Conservation (phyloP, 2,797 vertebrate species). For the Sebastes matsubarae region DNA sequence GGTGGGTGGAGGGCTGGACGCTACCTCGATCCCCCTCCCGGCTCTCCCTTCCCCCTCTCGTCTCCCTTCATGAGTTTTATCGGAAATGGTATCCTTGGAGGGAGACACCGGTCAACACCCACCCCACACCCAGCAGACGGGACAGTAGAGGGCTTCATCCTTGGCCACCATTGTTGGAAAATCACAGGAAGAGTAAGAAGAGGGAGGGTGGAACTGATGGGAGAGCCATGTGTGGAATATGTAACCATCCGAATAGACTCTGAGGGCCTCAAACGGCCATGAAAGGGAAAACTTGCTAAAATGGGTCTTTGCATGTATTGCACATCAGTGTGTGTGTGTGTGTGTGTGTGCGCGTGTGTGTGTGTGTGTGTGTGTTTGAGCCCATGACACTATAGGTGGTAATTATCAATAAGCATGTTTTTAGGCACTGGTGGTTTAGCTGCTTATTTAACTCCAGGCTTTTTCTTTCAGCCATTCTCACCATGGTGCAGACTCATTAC, state of each 20-base stretch:
- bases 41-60: not conserved
- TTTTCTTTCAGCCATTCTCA: constrained; percentile 5
- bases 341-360: not conserved
- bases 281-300: constrained; percentile 48
- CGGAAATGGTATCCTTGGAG: constrained; percentile 16
- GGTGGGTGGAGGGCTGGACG: too few species aligned
- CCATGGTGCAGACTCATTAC: not conserved
- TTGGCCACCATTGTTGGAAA: constrained; percentile 3
- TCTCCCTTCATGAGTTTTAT: constrained; percentile 1
- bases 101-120: not conserved
- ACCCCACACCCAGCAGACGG: not conserved
- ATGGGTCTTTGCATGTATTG: not conserved
- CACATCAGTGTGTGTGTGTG: not conserved
- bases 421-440: constrained; percentile 24
- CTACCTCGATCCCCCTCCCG: not conserved
- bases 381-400: not conserved
- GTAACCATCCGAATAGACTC: constrained; percentile 11
- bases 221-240: constrained; percentile 52
- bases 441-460: constrained; percentile 21
- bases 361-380: not conserved
- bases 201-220: constrained; percentile 20
- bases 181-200: not conserved
- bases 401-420: not conserved
- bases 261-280: constrained; percentile 17
- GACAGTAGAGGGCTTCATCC: not conserved